Base-by-base conservation (phyloP, 2,888 invertebrate genomes). In the Arctia plantaginis region DNA sequence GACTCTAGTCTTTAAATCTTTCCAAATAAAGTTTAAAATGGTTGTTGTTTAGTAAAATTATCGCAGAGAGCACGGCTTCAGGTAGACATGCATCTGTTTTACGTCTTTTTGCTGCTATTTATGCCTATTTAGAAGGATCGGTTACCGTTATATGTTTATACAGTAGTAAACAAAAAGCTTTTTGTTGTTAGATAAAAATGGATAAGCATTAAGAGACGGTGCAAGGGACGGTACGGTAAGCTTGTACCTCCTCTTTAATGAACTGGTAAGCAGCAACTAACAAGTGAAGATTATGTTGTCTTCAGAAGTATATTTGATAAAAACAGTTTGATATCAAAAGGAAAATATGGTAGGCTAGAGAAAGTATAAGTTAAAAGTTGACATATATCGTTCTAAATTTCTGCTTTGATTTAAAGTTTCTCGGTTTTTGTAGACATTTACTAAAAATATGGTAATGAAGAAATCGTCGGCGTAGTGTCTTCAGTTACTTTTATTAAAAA, bases 81-180 rank as follows among this genome's bases (percentile, higher is more conserved):
- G 71, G 75, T 68, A 71, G 68, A 30, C n/a, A 41, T 72, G 62
- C 70, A 74, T 82, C 77, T 75, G 77, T 78, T 82, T 78, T 74
- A 75, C 73, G 66, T 80, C 66, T 71, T 55, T 64, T 41, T 35
- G 30, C 44, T 62, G 39, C 13, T 64, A 35, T 74, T 72, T 44
- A 23, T 64, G 62, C 13, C 30, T 74, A 72, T 69, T 67, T 69
- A 76, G 51, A 30, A 62, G 55, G 72, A 66, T 68, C 71, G 67
- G 59, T 76, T 66, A 44, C 71, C 30, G 39, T 55, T 51, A 68
- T 51, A 41, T 75, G 72, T 75, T 72, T 72, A 71, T 62, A 67
- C 41, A 35, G 33, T 70, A 66, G 59, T 59, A 67, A 65, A 69
- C 55, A 65, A 39, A 69, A 44, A n/a, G 39, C 33, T 44, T 41